phyloP scores from a whole-genome alignment of 2,113 vertebrate genomes.

The Pipa parva region DNA sequence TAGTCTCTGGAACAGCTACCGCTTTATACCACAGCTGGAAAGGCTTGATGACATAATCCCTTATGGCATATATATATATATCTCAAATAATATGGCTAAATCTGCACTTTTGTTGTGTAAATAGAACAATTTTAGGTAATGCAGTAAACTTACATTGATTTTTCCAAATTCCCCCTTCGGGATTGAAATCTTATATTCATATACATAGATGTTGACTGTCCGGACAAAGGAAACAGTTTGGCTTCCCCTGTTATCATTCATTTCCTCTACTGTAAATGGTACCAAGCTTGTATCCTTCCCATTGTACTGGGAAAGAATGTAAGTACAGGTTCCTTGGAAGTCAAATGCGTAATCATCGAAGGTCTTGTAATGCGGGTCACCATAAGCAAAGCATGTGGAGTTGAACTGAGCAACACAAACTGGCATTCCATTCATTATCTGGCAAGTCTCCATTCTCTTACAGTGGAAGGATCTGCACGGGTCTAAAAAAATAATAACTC shows the following conservation, averaged over 20 bases:
- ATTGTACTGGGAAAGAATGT: constrained; percentile 24
- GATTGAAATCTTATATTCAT: constrained; percentile 49
- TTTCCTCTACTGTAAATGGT: constrained; percentile 31
- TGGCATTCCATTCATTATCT: background rate
- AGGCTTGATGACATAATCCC: no score
- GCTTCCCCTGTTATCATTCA: constrained; percentile 42
- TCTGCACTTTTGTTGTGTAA: no score
- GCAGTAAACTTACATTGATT: constrained; percentile 45
- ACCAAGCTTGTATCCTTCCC: constrained; percentile 11
- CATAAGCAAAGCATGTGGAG: constrained; percentile 47
- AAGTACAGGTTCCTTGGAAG: constrained; percentile 45
- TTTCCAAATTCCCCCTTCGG: constrained; percentile 24
- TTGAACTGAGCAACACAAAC: constrained; percentile 41
- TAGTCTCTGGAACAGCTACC: no score
- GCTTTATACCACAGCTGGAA: no score
- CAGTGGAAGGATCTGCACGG: background rate
- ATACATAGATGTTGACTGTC: constrained; percentile 47
- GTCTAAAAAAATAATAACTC: background rate
- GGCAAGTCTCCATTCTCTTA: constrained; percentile 29
- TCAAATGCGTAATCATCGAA: constrained; percentile 49
- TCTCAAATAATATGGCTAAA: no score
- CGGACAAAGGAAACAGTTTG: constrained; percentile 44
- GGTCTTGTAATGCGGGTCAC: constrained; percentile 53
- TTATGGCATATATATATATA: no score
- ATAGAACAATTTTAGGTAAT: no score